These are phyloP conservation scores for Prunella fulvescens DNA, from an alignment of 2,113 vertebrate species.

Conservation along the genomic window DNA sequence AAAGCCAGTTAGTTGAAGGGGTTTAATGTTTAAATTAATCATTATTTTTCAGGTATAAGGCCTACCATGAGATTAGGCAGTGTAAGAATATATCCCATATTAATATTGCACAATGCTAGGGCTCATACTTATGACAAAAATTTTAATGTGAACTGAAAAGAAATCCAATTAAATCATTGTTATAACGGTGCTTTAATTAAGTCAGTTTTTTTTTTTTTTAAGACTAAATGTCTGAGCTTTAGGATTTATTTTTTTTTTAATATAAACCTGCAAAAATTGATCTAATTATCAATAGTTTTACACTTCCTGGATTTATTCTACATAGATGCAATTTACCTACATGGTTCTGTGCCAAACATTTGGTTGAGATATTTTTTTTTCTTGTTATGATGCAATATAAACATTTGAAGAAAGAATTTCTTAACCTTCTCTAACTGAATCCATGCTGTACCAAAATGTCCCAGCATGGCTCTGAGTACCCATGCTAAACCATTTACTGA, in stretches of 20 bases:
- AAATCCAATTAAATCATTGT: neutral
- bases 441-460: neutral
- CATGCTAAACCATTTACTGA: neutral
- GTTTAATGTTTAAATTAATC: neutral
- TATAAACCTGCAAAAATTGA: neutral
- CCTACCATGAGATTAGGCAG: neutral
- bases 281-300: neutral
- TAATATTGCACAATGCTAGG: neutral
- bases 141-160: neutral
- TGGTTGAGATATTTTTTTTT: neutral
- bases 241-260: neutral
- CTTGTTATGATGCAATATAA: neutral
- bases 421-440: neutral
- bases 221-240: neutral
- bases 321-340: neutral
- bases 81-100: neutral
- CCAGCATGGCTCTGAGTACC: fast-evolving
- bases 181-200: neutral
- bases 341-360: neutral
- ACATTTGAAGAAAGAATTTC: neutral
- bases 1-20: neutral
- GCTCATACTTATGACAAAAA: neutral
- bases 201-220: neutral
- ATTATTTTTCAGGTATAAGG: neutral
- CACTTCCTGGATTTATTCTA: neutral